These are phyloP conservation scores for Sporophila hypoxantha DNA, from an alignment of 2,113 vertebrate species.

Conservation along the genomic window DNA sequence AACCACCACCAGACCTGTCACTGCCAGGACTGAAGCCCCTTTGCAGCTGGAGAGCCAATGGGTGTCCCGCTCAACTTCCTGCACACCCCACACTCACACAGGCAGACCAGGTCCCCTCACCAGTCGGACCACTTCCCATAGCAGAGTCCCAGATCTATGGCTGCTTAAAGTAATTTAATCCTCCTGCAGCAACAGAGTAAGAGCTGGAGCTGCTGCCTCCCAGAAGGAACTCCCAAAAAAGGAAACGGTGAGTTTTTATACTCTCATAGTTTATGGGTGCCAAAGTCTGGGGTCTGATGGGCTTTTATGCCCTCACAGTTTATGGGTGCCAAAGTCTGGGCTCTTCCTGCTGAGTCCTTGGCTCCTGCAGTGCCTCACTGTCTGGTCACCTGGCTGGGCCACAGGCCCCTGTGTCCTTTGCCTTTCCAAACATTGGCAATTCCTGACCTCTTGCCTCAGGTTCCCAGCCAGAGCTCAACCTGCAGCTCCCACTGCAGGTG, in stretches of 20 bases:
- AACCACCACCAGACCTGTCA: not conserved
- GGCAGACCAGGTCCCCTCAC: not conserved
- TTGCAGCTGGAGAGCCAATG: not conserved
- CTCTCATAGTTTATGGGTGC: rapidly evolving
- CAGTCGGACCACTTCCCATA: rapidly evolving
- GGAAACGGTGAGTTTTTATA: not conserved
- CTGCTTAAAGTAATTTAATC: not conserved
- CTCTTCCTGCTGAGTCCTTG: not conserved
- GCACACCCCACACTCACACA: rapidly evolving
- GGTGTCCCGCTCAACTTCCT: rapidly evolving
- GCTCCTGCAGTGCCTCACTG: not conserved
- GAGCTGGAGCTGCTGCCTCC: not conserved
- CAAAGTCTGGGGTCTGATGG: no score
- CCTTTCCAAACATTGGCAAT: rapidly evolving
- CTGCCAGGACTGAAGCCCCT: not conserved
- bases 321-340: no score
- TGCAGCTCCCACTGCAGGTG: not conserved
- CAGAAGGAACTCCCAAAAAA: not conserved
- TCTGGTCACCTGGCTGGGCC: rapidly evolving
- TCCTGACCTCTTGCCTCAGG: not conserved
- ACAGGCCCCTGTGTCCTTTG: not conserved
- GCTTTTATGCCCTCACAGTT: not conserved
- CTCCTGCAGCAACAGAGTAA: not conserved
- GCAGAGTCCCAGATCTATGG: no score
- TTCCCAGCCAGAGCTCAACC: not conserved